Percentiles rank a stretch among this genome's conserved stretches.
Evolutionary conservation across 1,140 invertebrate genomes (phyloP).

Genomic region (Micrasema longulum): DNA sequence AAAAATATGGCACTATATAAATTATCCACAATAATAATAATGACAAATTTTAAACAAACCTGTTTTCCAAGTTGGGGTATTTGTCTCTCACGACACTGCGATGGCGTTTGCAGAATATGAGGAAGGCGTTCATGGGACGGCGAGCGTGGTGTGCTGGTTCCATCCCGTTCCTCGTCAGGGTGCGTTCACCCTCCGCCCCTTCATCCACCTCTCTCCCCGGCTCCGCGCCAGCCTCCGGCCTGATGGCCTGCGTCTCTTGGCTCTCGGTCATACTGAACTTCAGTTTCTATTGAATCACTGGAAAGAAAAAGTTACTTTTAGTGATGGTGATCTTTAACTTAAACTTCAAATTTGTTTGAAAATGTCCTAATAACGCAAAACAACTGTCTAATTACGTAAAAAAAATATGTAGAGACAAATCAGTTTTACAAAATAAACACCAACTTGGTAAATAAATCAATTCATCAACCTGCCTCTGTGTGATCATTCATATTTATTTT

Average conservation of each 20-base stretch:
- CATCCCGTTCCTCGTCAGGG: constrained; percentile 57
- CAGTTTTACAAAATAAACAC: too few relatives aligned
- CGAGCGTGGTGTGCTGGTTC: constrained; percentile 81
- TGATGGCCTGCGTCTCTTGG: constrained; percentile 37
- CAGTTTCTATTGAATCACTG: constrained; percentile 10
- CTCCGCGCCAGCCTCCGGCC: constrained; percentile 55
- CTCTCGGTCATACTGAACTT: constrained; percentile 48
- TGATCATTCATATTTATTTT: too few relatives aligned
- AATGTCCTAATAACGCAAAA: too few relatives aligned
- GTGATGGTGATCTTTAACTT: too few relatives aligned
- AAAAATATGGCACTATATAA: too few relatives aligned
- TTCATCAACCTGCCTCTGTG: too few relatives aligned
- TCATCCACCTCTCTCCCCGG: constrained; percentile 7
- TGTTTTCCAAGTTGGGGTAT: constrained; percentile 90
- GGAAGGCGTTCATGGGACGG: constrained; percentile 95
- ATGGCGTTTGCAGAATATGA: constrained; percentile 95
- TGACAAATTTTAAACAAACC: constrained; percentile 61
- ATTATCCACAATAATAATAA: too few relatives aligned
- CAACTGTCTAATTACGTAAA: too few relatives aligned
- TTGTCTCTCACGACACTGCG: constrained; percentile 86
- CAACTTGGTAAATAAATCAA: too few relatives aligned
- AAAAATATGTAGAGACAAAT: too few relatives aligned
- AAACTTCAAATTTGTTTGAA: too few relatives aligned
- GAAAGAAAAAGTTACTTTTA: too few relatives aligned
- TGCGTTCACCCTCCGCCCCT: constrained; percentile 41